Conservation (phyloP, 2,113 vertebrate genomes). For the Thunnus maccoyii region DNA sequence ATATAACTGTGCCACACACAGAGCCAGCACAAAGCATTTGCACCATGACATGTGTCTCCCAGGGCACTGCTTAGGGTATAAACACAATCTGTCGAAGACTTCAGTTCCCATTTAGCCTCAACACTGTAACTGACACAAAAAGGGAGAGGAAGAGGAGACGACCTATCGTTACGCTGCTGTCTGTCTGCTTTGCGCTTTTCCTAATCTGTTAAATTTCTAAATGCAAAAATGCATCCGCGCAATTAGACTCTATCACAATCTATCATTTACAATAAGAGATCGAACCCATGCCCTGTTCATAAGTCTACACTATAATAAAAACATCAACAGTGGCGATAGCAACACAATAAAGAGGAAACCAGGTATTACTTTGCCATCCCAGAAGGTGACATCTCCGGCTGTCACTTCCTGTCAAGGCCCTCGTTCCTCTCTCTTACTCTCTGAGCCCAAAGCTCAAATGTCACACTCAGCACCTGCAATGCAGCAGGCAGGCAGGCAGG, state of each 20-base stretch:
- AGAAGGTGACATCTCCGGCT: conserved; percentile 52
- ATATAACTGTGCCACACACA: conserved; percentile 79
- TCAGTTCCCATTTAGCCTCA: conserved; percentile 55
- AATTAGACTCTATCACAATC: background rate
- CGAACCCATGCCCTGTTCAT: background rate
- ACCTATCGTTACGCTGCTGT: conserved; percentile 4
- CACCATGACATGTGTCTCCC: conserved; percentile 73
- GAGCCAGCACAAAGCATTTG: conserved; percentile 70
- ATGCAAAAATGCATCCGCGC: conserved; percentile 1
- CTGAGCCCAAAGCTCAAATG: conserved; percentile 68
- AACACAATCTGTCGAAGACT: conserved; percentile 73
- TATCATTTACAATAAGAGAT: background rate
- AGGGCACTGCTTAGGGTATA: conserved; percentile 70
- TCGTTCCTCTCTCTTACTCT: conserved; percentile 55
- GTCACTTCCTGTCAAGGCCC: conserved; percentile 63
- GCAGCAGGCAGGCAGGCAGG: conserved; percentile 76
- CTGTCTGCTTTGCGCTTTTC: background rate
- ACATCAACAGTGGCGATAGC: background rate
- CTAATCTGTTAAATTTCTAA: background rate
- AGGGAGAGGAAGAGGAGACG: conserved; percentile 21
- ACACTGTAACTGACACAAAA: conserved; percentile 57
- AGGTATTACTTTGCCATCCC: conserved; percentile 43
- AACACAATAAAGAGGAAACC: conserved; percentile 18
- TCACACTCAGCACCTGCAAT: conserved; percentile 82
- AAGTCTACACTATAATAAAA: background rate